phyloP scores from a whole-genome alignment of 2,888 invertebrate species.

The Shargacucullia verbasci region DNA sequence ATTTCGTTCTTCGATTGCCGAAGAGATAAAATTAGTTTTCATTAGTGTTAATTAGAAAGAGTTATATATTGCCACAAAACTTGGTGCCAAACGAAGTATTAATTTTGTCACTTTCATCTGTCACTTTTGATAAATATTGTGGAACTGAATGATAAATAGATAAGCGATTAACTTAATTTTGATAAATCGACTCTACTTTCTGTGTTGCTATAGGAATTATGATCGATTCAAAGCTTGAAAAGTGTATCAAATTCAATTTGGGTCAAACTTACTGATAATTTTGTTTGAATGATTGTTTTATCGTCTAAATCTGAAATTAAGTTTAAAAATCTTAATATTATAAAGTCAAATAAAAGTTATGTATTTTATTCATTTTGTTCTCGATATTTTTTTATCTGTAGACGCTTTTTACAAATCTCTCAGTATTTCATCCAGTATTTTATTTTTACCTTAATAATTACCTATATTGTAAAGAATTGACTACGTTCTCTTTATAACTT shows the following conservation, averaged over 20 bases:
- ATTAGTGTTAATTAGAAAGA: constrained; percentile 58
- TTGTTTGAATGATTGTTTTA: background rate
- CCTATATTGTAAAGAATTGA: no score
- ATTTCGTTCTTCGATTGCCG: constrained; percentile 42
- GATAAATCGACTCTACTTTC: constrained; percentile 36
- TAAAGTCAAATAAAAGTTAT: no score
- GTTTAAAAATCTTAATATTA: no score
- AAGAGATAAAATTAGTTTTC: constrained; percentile 61
- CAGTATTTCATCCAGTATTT: background rate
- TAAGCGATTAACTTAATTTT: constrained; percentile 48
- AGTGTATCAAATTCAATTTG: constrained; percentile 15
- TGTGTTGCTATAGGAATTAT: constrained; percentile 26
- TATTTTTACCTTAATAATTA: no score
- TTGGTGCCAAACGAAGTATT: constrained; percentile 43
- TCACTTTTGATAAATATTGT: constrained; percentile 53
- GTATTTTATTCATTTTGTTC: constrained; percentile 12
- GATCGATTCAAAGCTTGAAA: constrained; percentile 29
- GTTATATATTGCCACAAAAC: constrained; percentile 46
- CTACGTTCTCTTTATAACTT: no score
- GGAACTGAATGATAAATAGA: constrained; percentile 35
- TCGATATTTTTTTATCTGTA: constrained; percentile 10
- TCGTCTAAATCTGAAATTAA: no score
- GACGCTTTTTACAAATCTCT: constrained; percentile 1
- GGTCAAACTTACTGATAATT: background rate
- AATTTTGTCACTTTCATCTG: constrained; percentile 55